phyloP scores from a whole-genome alignment of 2,888 invertebrate species.

The Drosophila bunnanda region DNA sequence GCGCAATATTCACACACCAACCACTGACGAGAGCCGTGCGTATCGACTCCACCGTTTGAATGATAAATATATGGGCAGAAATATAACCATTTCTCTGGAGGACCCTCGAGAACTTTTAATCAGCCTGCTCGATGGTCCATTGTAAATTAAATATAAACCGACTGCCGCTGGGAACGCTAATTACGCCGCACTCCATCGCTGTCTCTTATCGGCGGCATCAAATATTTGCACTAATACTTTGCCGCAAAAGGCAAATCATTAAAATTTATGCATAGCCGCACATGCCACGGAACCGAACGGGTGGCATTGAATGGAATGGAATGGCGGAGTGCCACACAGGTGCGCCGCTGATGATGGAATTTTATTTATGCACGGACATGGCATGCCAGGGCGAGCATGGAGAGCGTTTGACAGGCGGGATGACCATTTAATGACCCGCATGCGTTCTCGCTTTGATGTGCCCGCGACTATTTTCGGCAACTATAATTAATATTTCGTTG shows the following conservation, averaged over 20 bases:
- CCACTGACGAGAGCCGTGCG: neutral
- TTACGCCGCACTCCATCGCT: conserved; percentile 46
- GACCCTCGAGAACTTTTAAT: conserved; percentile 30
- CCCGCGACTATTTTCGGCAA: conserved; percentile 43
- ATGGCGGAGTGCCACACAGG: neutral
- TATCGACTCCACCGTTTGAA: neutral
- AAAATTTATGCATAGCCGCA: conserved; percentile 70
- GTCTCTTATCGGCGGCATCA: conserved; percentile 57
- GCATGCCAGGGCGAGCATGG: neutral
- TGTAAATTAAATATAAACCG: conserved; percentile 37
- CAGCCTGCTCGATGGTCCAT: conserved; percentile 15
- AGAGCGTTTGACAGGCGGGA: conserved; percentile 31
- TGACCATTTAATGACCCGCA: conserved; percentile 74
- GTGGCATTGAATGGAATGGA: neutral
- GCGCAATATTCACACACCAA: conserved; percentile 28
- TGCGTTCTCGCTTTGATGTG: conserved; percentile 65
- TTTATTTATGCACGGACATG: conserved; percentile 34
- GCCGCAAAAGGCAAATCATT: conserved; percentile 70
- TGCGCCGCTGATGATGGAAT: conserved; percentile 20
- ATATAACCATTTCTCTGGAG: conserved; percentile 10
- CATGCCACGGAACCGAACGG: conserved; percentile 19
- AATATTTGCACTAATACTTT: conserved; percentile 75
- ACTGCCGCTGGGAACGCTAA: conserved; percentile 49
- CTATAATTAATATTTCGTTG: conserved; percentile 63
- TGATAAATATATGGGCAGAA: conserved; percentile 23